Evolutionary conservation across 2,888 invertebrate species (phyloP), one percentile per base, ranked within the genome.

Genomic region (Nysson spinosus): DNA sequence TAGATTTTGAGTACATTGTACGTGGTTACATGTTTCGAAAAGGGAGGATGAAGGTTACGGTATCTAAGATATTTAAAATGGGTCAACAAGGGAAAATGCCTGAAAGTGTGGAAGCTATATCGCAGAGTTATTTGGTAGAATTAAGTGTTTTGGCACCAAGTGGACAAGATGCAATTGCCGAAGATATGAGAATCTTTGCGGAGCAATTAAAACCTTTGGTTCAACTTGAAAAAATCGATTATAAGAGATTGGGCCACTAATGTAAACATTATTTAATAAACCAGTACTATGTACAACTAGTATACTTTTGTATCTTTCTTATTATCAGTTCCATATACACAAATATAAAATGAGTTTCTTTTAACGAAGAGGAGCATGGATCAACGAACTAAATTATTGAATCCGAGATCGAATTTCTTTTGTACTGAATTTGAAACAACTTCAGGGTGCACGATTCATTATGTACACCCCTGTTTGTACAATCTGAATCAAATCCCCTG

Each of bases 41-140:
- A 88, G 98, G 98, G 0, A 91, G 97, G 61, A 97, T 98, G 96
- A 98, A 98, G 88, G 95, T 98, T 14, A 97, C 96, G 0, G 97
- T 98, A 0, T 95, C 97, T 0, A 98, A 98, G 88, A 94, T 98
- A 57, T 96, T 95, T 81, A 96, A 96, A 90, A 92, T 95, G 87
- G 91, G 91, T 34, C 93, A 93, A 51, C 93, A 93, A 51, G 92
- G 92, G 28, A 93, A 93, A 82, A 89, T 91, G 19, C 89, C 90
- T 26, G 93, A 93, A 71, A 90, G 90, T 76, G 89, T 93, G 32
- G 97, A 98, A 83, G 92, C 96, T 0, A 93, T 98, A 77, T 95
- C 96, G 1, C 94, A 95, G 82, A 97, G 97, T 82, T 96, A 97
- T 88, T 90, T 98, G 22, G 98, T 98, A 0, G 98, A 98, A 87